A percentile compares a stretch with the other conserved stretches of the same genome.
phyloP scores from a whole-genome alignment of 1,140 invertebrate genomes.

The Achatina immaculata region DNA sequence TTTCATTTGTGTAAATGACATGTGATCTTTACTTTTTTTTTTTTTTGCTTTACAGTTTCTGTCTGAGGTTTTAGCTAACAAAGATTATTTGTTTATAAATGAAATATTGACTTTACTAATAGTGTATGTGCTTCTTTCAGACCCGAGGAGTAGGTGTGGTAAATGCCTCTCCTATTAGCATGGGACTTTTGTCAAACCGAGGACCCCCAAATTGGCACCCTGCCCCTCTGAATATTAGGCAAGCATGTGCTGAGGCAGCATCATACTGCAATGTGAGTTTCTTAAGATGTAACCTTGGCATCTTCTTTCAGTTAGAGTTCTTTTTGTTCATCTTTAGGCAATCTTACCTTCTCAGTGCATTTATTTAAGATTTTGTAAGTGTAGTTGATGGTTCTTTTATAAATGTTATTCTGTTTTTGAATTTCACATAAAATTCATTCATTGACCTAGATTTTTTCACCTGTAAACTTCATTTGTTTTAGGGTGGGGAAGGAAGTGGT shows the following conservation, averaged over 20 bases:
- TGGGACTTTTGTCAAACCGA: slow-evolving; percentile 84
- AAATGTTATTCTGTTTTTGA: background rate
- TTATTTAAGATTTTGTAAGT: background rate
- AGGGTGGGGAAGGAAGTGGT: too few relatives aligned
- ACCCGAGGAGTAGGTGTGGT: slow-evolving; percentile 82
- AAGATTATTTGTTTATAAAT: too few relatives aligned
- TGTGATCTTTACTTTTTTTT: too few relatives aligned
- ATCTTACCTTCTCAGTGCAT: background rate
- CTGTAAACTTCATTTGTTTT: too few relatives aligned
- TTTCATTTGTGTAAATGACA: too few relatives aligned
- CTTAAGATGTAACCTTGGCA: background rate
- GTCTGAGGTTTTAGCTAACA: too few relatives aligned
- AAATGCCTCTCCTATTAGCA: slow-evolving; percentile 83
- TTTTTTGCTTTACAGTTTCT: too few relatives aligned
- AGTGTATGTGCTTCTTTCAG: slow-evolving; percentile 69
- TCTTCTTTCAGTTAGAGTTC: background rate
- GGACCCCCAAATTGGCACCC: slow-evolving; percentile 89
- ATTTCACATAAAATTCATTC: too few relatives aligned
- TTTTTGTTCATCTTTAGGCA: background rate
- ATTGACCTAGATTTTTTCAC: too few relatives aligned
- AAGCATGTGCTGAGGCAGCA: slow-evolving; percentile 69
- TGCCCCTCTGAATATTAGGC: slow-evolving; percentile 79
- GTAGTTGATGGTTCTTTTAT: background rate
- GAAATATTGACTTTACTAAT: too few relatives aligned
- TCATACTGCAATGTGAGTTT: slow-evolving; percentile 67